Evolutionary conservation across 2,113 vertebrate species (phyloP).

Genomic region (Epinephelus cyanopodus): DNA sequence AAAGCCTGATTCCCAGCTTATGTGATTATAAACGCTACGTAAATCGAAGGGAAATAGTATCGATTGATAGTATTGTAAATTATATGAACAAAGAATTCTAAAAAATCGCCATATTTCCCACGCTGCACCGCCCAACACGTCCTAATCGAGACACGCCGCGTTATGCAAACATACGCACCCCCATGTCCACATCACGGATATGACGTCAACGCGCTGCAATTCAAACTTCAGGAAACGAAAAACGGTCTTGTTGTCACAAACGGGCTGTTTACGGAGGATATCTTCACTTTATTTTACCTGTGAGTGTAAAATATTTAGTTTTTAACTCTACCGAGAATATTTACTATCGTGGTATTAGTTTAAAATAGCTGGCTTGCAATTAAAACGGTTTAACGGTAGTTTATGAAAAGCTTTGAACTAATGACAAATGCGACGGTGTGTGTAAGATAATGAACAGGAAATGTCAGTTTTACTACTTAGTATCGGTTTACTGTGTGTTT

Average conservation of each 20-base stretch:
- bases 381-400: not conserved
- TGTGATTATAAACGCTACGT: too few relatives aligned
- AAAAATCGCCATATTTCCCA: not conserved
- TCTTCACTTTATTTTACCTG: not conserved
- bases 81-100: fast-evolving
- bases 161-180: not conserved
- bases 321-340: not conserved
- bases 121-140: constrained; percentile 2
- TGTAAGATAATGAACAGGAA: not conserved
- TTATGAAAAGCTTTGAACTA: not conserved
- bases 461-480: not conserved
- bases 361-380: not conserved
- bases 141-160: not conserved
- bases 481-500: not conserved
- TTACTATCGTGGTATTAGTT: too few relatives aligned
- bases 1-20: fast-evolving
- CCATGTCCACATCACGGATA: not conserved
- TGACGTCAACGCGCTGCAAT: constrained; percentile 75
- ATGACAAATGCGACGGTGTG: not conserved
- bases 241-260: constrained; percentile 35
- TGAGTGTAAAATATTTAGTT: constrained; percentile 43
- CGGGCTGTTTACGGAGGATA: not conserved
- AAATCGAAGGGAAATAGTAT: too few relatives aligned
- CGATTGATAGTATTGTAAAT: fast-evolving
- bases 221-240: constrained; percentile 81